These are phyloP conservation scores for Kuschelorhynchus macadamiae DNA, from an alignment of 2,888 invertebrate genomes.

Conservation along the genomic window DNA sequence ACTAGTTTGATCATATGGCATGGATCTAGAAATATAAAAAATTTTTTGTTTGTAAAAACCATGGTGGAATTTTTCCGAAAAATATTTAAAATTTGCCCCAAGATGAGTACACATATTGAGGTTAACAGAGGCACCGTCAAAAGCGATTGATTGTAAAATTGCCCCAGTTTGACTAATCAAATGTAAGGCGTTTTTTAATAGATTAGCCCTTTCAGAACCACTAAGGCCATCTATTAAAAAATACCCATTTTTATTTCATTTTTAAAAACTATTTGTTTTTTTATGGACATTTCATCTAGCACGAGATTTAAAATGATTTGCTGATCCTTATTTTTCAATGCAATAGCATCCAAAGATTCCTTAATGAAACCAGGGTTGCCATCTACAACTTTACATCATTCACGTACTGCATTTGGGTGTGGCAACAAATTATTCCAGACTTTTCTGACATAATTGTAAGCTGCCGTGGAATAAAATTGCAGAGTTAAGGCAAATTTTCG, in stretches of 20 bases:
- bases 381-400: not conserved
- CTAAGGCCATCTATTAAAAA: slow-evolving; percentile 49
- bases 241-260: slow-evolving; percentile 33
- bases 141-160: slow-evolving; percentile 43
- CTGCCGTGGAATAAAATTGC: too few relatives aligned
- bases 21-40: slow-evolving; percentile 33
- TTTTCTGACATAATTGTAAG: too few relatives aligned
- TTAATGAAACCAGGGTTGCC: not conserved
- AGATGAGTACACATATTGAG: slow-evolving; percentile 44
- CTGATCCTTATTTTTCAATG: not conserved
- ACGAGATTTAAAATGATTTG: not conserved
- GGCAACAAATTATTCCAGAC: not conserved
- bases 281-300: slow-evolving; percentile 37
- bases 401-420: not conserved
- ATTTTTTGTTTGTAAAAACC: slow-evolving; percentile 25
- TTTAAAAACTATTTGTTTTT: slow-evolving; percentile 16
- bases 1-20: slow-evolving; percentile 58
- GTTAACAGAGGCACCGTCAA: slow-evolving; percentile 47
- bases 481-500: too few relatives aligned
- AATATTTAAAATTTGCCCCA: slow-evolving; percentile 26
- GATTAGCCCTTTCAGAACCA: slow-evolving; percentile 43
- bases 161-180: slow-evolving; percentile 34
- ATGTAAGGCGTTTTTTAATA: slow-evolving; percentile 18
- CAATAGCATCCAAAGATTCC: not conserved
- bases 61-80: slow-evolving; percentile 27